Evolutionary conservation across 1,140 invertebrate genomes (phyloP).

Genomic region (Temnothorax longispinosus): DNA sequence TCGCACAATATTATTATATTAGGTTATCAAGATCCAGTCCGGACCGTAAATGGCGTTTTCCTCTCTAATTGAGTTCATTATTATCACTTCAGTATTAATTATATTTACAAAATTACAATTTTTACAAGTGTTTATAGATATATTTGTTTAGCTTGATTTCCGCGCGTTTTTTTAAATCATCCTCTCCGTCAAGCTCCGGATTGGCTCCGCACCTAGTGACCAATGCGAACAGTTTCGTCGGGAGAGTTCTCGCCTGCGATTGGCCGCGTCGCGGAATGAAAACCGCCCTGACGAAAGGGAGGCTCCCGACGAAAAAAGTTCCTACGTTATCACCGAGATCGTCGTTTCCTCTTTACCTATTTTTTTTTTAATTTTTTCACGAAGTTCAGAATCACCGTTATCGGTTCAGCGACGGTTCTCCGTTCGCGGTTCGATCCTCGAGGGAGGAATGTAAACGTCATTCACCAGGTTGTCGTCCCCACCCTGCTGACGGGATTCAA

Average conservation of each 20-base stretch:
- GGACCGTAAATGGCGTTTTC: no score
- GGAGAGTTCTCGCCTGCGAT: background rate
- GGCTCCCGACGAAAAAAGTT: background rate
- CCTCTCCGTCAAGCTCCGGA: background rate
- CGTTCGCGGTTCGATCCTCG: background rate
- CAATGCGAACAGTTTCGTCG: background rate
- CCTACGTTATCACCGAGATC: background rate
- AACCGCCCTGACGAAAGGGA: background rate
- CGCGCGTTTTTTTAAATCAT: background rate
- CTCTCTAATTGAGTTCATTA: no score
- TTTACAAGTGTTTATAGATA: no score
- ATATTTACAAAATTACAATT: background rate
- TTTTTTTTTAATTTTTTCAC: background rate
- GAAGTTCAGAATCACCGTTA: background rate
- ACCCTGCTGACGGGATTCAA: constrained; percentile 53
- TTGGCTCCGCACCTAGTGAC: background rate
- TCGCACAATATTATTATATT: no score
- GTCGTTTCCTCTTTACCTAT: background rate
- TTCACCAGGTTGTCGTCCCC: constrained; percentile 35
- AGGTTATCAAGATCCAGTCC: no score
- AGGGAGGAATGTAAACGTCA: background rate
- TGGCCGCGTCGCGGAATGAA: background rate
- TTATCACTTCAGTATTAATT: background rate
- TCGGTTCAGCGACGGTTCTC: background rate
- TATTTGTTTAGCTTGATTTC: background rate